Conservation (phyloP, 2,888 invertebrate genomes). For the Drosophila merina region DNA sequence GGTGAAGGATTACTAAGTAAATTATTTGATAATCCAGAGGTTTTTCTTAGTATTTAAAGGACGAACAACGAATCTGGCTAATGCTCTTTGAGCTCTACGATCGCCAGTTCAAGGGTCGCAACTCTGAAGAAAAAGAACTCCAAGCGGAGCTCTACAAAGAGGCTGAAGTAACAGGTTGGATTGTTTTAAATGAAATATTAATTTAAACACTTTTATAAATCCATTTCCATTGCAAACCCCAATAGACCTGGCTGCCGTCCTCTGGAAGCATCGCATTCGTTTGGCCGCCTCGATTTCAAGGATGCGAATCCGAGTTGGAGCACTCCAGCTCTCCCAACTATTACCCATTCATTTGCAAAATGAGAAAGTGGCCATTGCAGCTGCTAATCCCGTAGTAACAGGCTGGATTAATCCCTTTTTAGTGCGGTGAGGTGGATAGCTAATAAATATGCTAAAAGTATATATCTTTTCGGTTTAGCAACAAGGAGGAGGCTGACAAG, state of each 20-base stretch:
- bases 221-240: not conserved
- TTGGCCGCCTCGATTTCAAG: slow-evolving; percentile 91
- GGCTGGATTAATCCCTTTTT: slow-evolving; percentile 93
- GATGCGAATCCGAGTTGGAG: slow-evolving; percentile 90
- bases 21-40: not conserved
- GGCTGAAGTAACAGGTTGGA: slow-evolving; percentile 71
- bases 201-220: not conserved
- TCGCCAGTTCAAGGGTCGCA: slow-evolving; percentile 84
- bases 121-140: slow-evolving; percentile 72
- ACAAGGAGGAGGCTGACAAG: slow-evolving; percentile 68
- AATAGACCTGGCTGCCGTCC: slow-evolving; percentile 86
- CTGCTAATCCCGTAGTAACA: slow-evolving; percentile 86
- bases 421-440: slow-evolving; percentile 84
- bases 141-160: slow-evolving; percentile 77
- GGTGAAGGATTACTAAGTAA: slow-evolving; percentile 4
- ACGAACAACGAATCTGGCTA: slow-evolving; percentile 85
- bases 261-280: slow-evolving; percentile 88
- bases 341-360: slow-evolving; percentile 90
- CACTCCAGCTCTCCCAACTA: slow-evolving; percentile 88
- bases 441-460: not conserved
- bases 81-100: slow-evolving; percentile 86
- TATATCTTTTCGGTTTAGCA: slow-evolving; percentile 34
- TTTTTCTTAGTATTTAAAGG: slow-evolving; percentile 67
- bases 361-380: slow-evolving; percentile 87
- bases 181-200: not conserved